Evolutionary conservation across 2,888 invertebrate genomes (phyloP).

Genomic region (Dioctria rufipes): DNA sequence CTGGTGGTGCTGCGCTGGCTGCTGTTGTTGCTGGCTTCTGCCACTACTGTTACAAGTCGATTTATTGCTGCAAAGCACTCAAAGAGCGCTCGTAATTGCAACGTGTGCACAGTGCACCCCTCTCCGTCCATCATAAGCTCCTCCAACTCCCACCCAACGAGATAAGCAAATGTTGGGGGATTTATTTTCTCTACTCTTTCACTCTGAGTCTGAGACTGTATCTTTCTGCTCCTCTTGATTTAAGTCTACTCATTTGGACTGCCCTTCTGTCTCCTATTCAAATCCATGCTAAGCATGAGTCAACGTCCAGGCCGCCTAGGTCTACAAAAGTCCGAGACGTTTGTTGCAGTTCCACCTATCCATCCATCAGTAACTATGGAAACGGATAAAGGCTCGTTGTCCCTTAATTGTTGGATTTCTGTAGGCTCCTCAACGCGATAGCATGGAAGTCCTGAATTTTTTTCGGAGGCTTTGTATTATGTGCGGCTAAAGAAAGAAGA

Average conservation of each 20-base stretch:
- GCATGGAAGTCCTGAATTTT: too few species aligned
- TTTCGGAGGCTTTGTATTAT: too few species aligned
- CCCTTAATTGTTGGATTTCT: too few species aligned
- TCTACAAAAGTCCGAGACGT: slow-evolving; percentile 13
- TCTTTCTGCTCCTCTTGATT: too few species aligned
- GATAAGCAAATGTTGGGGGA: not conserved
- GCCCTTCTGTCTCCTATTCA: too few species aligned
- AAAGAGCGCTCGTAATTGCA: slow-evolving; percentile 26
- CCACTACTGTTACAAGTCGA: slow-evolving; percentile 15
- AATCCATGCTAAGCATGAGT: too few species aligned
- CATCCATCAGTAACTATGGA: not conserved
- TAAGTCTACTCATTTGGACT: too few species aligned
- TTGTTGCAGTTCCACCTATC: not conserved
- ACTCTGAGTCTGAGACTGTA: too few species aligned
- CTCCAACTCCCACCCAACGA: not conserved
- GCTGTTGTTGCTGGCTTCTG: not conserved
- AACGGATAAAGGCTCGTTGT: not conserved
- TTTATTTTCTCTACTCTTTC: not conserved
- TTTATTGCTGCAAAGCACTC: slow-evolving; percentile 29
- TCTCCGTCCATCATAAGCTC: not conserved
- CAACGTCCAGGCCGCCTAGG: too few species aligned
- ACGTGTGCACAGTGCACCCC: not conserved
- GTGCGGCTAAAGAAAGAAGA: too few species aligned
- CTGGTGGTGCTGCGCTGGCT: not conserved
- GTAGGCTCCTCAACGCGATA: too few species aligned